Base-by-base conservation (phyloP, 2,797 vertebrate species). In the Selene dorsalis region DNA sequence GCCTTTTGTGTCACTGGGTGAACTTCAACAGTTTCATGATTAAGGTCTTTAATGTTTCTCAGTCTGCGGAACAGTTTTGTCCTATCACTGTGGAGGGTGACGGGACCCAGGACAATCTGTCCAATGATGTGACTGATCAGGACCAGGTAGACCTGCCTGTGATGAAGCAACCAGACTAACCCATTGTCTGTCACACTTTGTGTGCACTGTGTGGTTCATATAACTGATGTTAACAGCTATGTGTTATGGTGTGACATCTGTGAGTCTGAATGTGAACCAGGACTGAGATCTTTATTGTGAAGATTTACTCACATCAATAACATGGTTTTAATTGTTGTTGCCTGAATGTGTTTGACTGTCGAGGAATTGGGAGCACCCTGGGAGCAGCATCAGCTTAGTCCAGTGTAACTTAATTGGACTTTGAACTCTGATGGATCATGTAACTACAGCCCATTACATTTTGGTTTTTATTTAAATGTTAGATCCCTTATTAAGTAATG, bases 81-180 rank as follows among this genome's bases (percentile, higher is more conserved):
- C 75, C 76, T 8, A 55, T 83, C 73, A 85, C 35, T 83, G 72
- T 20, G 77, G 82, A 91, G 75, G 86, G 69, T 90, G 87, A 92
- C 81, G 82, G 77, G 63, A 84, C 84, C 22, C 84, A 65, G 85
- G 87, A 90, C 73, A 83, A 14, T 84, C 69, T 83, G 35, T 72
- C 84, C 72, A 18, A 48, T 84, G 85, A 73, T 26, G 80, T 87
- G 79, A 64, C 83, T 69, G 78, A 85, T 80, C 60, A 88, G 88
- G 75, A 88, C 22, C 80, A 94, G 93, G 93, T 94, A 94, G 89
- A 83, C 30, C 35, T 24, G 67, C 30, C 56, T 56, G 69, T 71
- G 53, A 52, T n/a, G 58, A 48, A 47, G 7, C 73, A 47, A 18
- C 24, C n/a, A n/a, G 24, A 79, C 43, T 35, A 65, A 61, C 11